Evolutionary conservation across 2,113 vertebrate genomes (phyloP).

Genomic region (Coracopsis vasa): DNA sequence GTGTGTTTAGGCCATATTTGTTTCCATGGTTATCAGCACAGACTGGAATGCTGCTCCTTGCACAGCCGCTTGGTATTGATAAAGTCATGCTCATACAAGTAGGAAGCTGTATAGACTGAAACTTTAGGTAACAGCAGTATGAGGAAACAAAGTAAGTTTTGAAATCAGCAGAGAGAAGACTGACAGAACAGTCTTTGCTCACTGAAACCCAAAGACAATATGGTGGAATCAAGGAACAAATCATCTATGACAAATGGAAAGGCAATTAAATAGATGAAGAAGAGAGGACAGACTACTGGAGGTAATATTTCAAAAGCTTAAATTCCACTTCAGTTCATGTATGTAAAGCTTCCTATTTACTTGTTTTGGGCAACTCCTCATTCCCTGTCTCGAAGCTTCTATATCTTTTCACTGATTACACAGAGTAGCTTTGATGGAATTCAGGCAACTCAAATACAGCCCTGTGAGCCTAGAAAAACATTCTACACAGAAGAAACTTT

Average conservation of each 20-base stretch:
- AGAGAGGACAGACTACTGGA: neutral
- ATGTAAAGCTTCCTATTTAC: neutral
- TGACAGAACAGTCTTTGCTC: neutral
- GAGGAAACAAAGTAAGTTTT: neutral
- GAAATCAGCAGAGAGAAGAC: neutral
- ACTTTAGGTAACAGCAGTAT: neutral
- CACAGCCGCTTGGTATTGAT: neutral
- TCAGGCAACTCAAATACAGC: neutral
- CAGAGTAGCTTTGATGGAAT: neutral
- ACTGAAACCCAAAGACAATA: neutral
- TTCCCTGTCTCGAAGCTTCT: neutral
- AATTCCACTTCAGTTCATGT: neutral
- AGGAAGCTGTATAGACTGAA: neutral
- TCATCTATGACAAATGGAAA: neutral
- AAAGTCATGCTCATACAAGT: neutral
- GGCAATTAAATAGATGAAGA: neutral
- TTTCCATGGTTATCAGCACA: slow-evolving; percentile 17
- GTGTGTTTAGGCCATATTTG: neutral
- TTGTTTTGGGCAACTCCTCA: neutral
- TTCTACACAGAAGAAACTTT: neutral
- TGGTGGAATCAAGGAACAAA: neutral
- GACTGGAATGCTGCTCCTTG: neutral
- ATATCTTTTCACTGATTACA: neutral
- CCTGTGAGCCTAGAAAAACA: neutral
- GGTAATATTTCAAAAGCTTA: neutral